These are phyloP conservation scores for Tyrannus savana DNA, from an alignment of 2,113 vertebrate species.

Conservation along the genomic window DNA sequence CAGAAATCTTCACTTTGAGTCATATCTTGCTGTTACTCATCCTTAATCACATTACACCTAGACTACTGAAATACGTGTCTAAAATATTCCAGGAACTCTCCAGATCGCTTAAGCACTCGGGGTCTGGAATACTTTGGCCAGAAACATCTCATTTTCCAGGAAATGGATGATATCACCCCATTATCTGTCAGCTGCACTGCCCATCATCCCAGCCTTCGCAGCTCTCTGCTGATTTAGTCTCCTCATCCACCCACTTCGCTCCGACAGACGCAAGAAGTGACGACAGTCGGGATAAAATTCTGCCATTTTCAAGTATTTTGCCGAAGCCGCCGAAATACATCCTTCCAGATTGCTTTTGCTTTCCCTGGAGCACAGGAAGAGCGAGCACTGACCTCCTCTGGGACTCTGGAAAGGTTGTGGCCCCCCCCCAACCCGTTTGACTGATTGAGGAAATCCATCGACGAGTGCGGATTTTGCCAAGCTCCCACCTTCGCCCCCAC, in stretches of 20 bases:
- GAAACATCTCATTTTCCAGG: conserved; percentile 51
- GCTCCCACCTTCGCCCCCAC: background rate
- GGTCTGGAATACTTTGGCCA: conserved; percentile 43
- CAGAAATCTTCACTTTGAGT: background rate
- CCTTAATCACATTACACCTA: conserved; percentile 27
- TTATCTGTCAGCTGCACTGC: conserved; percentile 57
- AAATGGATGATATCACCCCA: conserved; percentile 56
- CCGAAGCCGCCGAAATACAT: background rate
- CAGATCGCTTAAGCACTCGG: background rate
- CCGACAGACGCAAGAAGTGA: background rate
- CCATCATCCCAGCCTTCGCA: background rate
- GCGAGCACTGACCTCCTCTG: background rate
- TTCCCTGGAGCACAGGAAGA: background rate
- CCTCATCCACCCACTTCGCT: conserved; percentile 3
- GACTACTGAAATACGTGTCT: conserved; percentile 21
- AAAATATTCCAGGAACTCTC: conserved; percentile 17
- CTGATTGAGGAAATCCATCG: background rate
- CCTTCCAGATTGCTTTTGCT: background rate
- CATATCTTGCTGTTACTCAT: conserved; percentile 39
- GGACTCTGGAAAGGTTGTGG: background rate
- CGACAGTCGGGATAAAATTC: background rate
- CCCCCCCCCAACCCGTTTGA: background rate
- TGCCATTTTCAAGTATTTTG: background rate
- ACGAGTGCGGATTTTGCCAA: background rate
- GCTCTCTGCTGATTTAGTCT: conserved; percentile 13